Evolutionary conservation across 2,888 invertebrate genomes (phyloP), one percentile per base, ranked within the genome.

Genomic region (Hydropsyche betteni): DNA sequence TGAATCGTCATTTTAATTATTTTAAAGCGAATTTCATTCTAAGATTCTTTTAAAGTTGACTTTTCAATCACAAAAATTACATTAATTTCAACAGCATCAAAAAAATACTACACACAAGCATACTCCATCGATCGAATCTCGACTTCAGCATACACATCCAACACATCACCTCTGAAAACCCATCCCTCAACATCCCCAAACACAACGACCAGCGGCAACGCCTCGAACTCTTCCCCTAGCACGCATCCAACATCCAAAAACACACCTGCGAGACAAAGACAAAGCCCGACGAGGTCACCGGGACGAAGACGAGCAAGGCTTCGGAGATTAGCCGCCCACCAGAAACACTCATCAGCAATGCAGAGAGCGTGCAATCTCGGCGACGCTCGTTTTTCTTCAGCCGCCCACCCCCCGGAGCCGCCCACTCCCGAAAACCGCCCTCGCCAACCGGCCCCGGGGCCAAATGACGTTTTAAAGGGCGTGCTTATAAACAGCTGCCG

Each of bases 401-500:
- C 5, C 53, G 53, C 53, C 58, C 8, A 44, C 44, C 7, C 44
- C 44, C 44, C 2, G 3, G 3, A 44, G 3, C 7, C 44, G 44
- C 53, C 58, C 8, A 44, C 44, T 6, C 44, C 24, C 44, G 44
- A 44, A 44, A 44, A 44, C 44, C 44, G 7, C 44, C 44, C 44
- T 44, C 44, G 58, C 14, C 8, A 58, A 10, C 24, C 64, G 36
- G 24, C 64, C 34, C 64, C 8, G 55, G 64, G 64, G 58, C 61
- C 69, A 75, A 75, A 75, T 75, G 75, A 75, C 75, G 55, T 75
- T 75, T 70, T 70, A 75, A 75, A 75, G 69, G 69, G 61, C 70
- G 61, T 69, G 70, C 75, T 75, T 75, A 75, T 75, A 75, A 75
- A 75, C 75, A 75, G 75, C 75, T 75, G 75, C 64, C 61, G 75